A percentile compares a stretch with the other conserved stretches of the same genome.
These are phyloP conservation scores for Pyrrhosoma nymphula DNA, from an alignment of 2,888 invertebrate genomes.

Conservation along the genomic window DNA sequence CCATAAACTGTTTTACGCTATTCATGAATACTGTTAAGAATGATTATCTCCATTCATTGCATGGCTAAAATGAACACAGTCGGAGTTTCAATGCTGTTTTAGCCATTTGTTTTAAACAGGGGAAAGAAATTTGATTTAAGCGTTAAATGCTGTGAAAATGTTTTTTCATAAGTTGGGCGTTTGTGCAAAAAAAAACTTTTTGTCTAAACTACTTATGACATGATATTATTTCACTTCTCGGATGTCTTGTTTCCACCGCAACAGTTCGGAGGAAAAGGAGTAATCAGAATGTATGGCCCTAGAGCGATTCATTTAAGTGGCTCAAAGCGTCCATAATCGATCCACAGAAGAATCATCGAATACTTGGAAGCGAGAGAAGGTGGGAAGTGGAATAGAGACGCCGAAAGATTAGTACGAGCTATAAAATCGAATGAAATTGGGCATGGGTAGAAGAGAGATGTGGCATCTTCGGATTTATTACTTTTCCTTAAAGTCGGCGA, in stretches of 20 bases:
- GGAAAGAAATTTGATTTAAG: too few species aligned
- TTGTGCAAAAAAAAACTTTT: too few species aligned
- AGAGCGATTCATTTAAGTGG: background rate
- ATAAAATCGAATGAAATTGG: constrained; percentile 44
- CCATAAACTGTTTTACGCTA: too few species aligned
- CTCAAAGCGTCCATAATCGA: background rate
- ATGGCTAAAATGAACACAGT: too few species aligned
- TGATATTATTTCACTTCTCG: background rate
- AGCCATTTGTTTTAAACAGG: too few species aligned
- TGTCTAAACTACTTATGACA: too few species aligned
- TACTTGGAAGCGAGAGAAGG: background rate
- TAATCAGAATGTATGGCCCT: background rate
- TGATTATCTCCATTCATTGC: too few species aligned
- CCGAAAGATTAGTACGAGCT: constrained; percentile 29
- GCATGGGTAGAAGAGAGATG: background rate
- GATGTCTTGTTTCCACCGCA: background rate
- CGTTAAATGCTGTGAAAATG: too few species aligned
- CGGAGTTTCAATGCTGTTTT: too few species aligned
- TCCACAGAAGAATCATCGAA: background rate
- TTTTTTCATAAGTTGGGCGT: too few species aligned
- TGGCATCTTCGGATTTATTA: background rate
- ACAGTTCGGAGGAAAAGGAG: background rate
- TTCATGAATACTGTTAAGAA: too few species aligned
- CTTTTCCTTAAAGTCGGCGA: constrained; percentile 28
- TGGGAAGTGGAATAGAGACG: background rate